These are phyloP conservation scores for Teleogryllus oceanicus DNA, from an alignment of 2,888 invertebrate species.

Conservation along the genomic window DNA sequence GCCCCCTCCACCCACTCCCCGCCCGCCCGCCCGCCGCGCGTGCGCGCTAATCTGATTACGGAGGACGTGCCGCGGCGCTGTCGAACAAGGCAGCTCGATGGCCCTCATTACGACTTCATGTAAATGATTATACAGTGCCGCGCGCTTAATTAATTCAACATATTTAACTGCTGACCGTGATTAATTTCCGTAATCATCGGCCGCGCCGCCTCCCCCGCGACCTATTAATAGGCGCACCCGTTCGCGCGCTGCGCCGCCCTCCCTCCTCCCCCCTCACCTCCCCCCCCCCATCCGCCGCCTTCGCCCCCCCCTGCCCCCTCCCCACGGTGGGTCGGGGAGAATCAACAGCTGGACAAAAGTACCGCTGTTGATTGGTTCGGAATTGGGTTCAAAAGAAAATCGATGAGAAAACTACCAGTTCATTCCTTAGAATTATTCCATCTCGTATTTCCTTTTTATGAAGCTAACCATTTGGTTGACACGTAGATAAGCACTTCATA, in stretches of 20 bases:
- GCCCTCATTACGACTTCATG: conserved; percentile 2
- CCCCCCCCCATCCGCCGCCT: background rate
- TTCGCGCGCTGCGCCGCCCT: background rate
- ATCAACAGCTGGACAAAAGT: no score
- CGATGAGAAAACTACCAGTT: no score
- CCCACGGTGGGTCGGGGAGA: background rate
- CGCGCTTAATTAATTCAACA: conserved; percentile 9
- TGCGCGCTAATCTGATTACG: conserved; percentile 18
- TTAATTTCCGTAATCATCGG: conserved; percentile 18
- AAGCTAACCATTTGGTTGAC: no score
- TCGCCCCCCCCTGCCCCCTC: background rate
- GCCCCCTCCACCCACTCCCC: background rate
- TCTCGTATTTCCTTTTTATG: no score
- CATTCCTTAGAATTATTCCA: no score
- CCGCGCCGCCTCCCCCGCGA: background rate
- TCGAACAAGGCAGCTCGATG: conserved; percentile 10
- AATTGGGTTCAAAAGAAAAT: no score
- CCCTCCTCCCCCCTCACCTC: background rate
- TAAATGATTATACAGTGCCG: conserved; percentile 2
- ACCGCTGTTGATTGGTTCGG: no score
- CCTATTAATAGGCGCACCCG: background rate
- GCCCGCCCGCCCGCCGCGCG: background rate
- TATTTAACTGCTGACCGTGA: conserved; percentile 18
- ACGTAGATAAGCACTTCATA: no score
- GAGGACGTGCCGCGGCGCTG: conserved; percentile 18